Base-by-base conservation (phyloP, 2,888 invertebrate species). In the Criorhina ranunculi region DNA sequence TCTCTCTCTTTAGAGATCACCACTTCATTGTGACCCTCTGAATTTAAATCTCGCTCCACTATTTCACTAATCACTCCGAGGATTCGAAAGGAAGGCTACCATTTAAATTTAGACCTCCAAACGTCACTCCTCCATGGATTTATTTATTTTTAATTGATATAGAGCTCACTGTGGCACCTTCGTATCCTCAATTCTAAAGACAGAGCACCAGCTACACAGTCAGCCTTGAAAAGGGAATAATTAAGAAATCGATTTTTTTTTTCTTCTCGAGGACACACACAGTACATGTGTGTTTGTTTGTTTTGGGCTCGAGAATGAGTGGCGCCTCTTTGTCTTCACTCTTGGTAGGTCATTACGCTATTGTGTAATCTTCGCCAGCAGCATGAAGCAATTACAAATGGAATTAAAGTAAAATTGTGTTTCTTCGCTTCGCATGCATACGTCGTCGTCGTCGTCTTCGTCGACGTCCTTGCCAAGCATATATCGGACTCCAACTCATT, bases 321-420 rank as follows among this genome's bases (percentile, higher is more conserved):
- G 85, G 85, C 85, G 85, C 85, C 80, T 69, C 73, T 75, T 83
- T 83, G 83, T 83, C 83, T 78, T 83, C 60, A 78, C 72, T 78
- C 60, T 79, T 70, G 80, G 70, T 70, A 80, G 85, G 80, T 85
- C 85, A 85, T 80, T 85, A 85, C 85, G 85, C 85, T 60, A 76
- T 85, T 85, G 85, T 85, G 80, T 85, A 85, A 85, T 85, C 85
- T 85, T 29, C 75, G 85, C 85, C 85, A 75, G 80, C 70, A 85
- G 85, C 80, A 85, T 66, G 75, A 70, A 80, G 85, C 85, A 85
- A 85, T 85, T 85, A 85, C 85, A 85, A 85, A 80, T 40, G 85
- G 66, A 85, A 80, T 85, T 80, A 85, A 85, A 85, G 85, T 80
- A 80, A 85, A 85, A 80, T 80, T 85, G 85, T 85, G 42, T 80